phyloP scores from a whole-genome alignment of 2,113 vertebrate genomes.

The Martes martes region DNA sequence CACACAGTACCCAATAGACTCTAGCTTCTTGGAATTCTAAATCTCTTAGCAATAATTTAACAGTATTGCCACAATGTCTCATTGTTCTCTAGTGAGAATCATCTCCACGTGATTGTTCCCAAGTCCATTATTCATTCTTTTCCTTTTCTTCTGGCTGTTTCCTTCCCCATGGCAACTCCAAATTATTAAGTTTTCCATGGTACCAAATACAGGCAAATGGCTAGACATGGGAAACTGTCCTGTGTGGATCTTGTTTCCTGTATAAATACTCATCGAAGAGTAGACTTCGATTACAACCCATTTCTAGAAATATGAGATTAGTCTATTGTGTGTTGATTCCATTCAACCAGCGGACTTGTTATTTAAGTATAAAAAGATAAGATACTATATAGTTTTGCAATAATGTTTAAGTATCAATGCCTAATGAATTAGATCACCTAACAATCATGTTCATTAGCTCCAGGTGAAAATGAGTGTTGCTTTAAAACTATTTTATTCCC shows the following conservation, averaged over 20 bases:
- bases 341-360: not conserved
- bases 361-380: not conserved
- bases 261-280: not conserved
- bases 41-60: conserved; percentile 39
- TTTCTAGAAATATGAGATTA: not conserved
- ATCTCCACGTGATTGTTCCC: not conserved
- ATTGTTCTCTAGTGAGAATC: conserved; percentile 16
- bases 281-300: not conserved
- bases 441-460: not conserved
- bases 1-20: not conserved
- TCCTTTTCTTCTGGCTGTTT: not conserved
- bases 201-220: not conserved
- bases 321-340: not conserved
- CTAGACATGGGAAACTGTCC: not conserved
- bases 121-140: conserved; percentile 16
- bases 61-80: not conserved
- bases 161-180: not conserved
- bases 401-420: not conserved
- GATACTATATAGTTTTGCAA: not conserved
- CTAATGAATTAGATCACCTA: not conserved
- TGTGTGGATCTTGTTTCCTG: not conserved
- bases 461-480: not conserved
- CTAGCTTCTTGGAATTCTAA: conserved; percentile 33
- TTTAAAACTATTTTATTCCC: not conserved
- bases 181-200: not conserved